Conservation (phyloP, 2,113 vertebrate genomes). For the Boleophthalmus pectinirostris region DNA sequence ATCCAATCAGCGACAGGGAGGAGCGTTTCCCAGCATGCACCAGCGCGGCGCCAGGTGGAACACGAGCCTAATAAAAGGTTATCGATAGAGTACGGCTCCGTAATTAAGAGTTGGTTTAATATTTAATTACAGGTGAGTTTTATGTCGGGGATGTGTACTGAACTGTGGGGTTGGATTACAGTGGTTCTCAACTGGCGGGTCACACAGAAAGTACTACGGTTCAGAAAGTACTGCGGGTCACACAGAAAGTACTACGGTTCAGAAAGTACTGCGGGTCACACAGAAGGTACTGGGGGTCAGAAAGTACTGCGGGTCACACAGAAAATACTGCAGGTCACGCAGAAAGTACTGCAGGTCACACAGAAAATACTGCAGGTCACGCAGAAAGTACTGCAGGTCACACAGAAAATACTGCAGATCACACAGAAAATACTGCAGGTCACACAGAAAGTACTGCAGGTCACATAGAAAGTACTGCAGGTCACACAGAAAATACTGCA, state of each 20-base stretch:
- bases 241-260: not conserved
- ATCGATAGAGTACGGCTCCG: not conserved
- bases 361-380: too few relatives aligned
- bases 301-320: not conserved
- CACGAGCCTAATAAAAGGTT: not conserved
- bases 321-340: not conserved
- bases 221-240: not conserved
- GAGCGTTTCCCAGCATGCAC: not conserved
- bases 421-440: too few relatives aligned
- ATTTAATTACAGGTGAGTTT: not conserved
- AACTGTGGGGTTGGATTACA: not conserved
- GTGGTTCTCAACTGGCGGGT: not conserved
- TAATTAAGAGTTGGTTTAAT: not conserved
- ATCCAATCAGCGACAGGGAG: not conserved
- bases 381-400: too few relatives aligned
- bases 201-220: not conserved
- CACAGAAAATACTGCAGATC: too few relatives aligned
- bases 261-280: not conserved
- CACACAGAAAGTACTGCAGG: too few relatives aligned
- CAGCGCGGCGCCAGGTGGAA: not conserved
- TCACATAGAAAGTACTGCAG: too few relatives aligned
- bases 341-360: too few relatives aligned
- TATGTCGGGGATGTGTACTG: not conserved
- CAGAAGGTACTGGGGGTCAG: not conserved
- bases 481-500: too few relatives aligned